Evolutionary conservation across 1,140 invertebrate genomes (phyloP).

Genomic region (Adelges cooleyi): DNA sequence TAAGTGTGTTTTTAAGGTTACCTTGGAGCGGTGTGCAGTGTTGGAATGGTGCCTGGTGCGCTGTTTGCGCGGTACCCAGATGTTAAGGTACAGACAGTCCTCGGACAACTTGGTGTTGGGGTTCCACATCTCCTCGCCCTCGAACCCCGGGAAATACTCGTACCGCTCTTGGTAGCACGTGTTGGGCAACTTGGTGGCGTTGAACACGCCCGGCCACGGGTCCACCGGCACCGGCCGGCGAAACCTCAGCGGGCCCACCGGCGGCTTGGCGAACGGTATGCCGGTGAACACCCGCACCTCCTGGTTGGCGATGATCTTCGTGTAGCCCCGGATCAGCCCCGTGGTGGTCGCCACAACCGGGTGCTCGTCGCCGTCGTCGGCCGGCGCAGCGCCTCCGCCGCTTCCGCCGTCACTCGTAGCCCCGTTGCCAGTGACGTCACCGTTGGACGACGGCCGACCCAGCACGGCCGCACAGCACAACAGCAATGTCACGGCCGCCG

Average conservation of each 20-base stretch:
- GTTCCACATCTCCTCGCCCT: constrained; percentile 92
- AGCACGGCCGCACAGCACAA: constrained; percentile 2
- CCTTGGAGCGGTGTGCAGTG: constrained; percentile 28
- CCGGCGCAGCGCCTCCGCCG: background rate
- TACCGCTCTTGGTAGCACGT: constrained; percentile 76
- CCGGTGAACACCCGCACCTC: constrained; percentile 84
- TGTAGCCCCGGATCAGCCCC: constrained; percentile 62
- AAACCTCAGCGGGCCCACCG: constrained; percentile 69
- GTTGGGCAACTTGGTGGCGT: constrained; percentile 65
- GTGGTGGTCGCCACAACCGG: constrained; percentile 66
- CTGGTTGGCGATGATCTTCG: constrained; percentile 60
- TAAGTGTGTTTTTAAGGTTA: background rate
- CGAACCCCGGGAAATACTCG: constrained; percentile 77
- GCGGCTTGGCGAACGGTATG: constrained; percentile 86
- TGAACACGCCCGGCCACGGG: constrained; percentile 70
- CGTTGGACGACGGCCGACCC: constrained; percentile 8
- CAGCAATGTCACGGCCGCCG: background rate
- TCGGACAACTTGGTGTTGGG: constrained; percentile 84
- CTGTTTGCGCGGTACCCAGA: constrained; percentile 75
- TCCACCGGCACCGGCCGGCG: constrained; percentile 70
- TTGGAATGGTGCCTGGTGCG: constrained; percentile 50
- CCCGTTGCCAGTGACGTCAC: background rate
- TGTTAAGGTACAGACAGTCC: constrained; percentile 85
- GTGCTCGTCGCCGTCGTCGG: constrained; percentile 1
- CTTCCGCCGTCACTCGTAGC: background rate